A percentile compares a stretch with the other conserved stretches of the same genome.
Evolutionary conservation across 1,140 invertebrate species (phyloP).

Genomic region (Drosophila asahinai): DNA sequence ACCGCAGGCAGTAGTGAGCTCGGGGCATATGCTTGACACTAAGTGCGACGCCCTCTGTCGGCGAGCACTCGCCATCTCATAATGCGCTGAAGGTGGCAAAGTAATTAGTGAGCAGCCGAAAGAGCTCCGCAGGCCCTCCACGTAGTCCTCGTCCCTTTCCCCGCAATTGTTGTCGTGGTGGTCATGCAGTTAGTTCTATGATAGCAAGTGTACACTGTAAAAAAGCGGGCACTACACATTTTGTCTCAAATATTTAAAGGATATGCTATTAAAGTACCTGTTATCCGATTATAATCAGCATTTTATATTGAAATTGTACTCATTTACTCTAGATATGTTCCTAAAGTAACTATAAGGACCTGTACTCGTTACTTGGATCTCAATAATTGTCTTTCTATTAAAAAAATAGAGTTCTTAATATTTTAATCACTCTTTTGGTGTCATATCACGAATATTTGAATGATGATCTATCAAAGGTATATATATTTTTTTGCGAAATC

Average conservation of each 20-base stretch:
- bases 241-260: too few species aligned
- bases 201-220: conserved; percentile 6
- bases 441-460: too few species aligned
- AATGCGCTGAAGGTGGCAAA: conserved; percentile 72
- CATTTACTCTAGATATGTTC: too few species aligned
- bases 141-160: background rate
- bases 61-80: conserved; percentile 36
- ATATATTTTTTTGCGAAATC: background rate
- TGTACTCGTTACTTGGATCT: too few species aligned
- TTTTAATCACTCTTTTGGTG: rapidly evolving
- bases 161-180: conserved; percentile 46
- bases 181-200: conserved; percentile 48
- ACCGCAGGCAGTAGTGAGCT: conserved; percentile 61
- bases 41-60: conserved; percentile 56
- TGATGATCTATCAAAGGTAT: background rate
- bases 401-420: background rate
- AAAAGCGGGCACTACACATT: too few species aligned
- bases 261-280: too few species aligned
- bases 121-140: conserved; percentile 44
- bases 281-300: too few species aligned
- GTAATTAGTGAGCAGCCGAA: conserved; percentile 74
- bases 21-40: conserved; percentile 69
- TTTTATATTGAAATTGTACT: too few species aligned
- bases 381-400: too few species aligned
- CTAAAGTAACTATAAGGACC: too few species aligned